These are phyloP conservation scores for Pyrochroa serraticornis DNA, from an alignment of 2,888 invertebrate genomes.

Conservation along the genomic window DNA sequence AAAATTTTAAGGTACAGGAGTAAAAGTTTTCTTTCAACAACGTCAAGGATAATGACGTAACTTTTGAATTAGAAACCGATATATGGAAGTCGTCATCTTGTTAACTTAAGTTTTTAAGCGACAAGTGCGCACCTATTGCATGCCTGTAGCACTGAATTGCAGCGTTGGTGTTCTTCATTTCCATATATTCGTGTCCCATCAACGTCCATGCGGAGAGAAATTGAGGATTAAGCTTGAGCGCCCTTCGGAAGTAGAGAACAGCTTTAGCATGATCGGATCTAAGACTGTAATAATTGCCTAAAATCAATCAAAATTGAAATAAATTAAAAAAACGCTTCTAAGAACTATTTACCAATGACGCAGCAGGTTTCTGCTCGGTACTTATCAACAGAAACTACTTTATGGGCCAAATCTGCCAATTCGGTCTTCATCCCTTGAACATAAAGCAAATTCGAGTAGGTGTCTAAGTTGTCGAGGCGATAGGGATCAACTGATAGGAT, in stretches of 20 bases:
- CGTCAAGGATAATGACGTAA: too few species aligned
- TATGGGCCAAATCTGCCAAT: conserved; percentile 91
- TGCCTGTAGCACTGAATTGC: conserved; percentile 98
- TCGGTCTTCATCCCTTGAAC: conserved; percentile 92
- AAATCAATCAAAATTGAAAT: conserved; percentile 23
- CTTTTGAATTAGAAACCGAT: too few species aligned
- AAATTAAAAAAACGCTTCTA: conserved; percentile 7
- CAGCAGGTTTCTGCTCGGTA: conserved; percentile 97
- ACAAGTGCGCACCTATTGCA: conserved; percentile 83
- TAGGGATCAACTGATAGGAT: conserved; percentile 89
- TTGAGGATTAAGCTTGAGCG: conserved; percentile 90
- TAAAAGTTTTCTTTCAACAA: too few species aligned
- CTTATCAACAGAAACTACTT: conserved; percentile 92
- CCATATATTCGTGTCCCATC: conserved; percentile 99
- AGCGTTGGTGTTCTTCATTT: conserved; percentile 96
- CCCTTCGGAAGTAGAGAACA: conserved; percentile 95
- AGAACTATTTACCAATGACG: conserved; percentile 77
- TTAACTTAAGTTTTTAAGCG: conserved; percentile 2
- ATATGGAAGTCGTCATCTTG: too few species aligned
- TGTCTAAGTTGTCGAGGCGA: conserved; percentile 94
- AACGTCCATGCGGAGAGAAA: conserved; percentile 97
- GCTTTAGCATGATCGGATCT: conserved; percentile 96
- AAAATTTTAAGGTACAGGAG: too few species aligned
- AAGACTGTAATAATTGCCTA: conserved; percentile 96
- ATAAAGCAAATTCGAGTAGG: conserved; percentile 94